Evolutionary conservation across 2,888 invertebrate species (phyloP).

Genomic region (Drosophila eohydei): DNA sequence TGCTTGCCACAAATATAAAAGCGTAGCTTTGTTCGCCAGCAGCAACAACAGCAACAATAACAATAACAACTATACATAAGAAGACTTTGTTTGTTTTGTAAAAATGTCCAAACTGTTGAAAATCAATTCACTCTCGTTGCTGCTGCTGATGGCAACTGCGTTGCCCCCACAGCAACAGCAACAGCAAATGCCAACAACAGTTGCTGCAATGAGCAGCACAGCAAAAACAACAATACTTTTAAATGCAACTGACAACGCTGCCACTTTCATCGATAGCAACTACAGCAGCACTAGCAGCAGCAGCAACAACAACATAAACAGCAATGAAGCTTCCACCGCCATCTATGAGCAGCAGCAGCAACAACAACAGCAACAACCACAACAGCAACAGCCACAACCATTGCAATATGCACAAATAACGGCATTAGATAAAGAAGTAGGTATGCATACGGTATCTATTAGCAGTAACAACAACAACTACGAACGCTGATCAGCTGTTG

Average conservation of each 20-base stretch:
- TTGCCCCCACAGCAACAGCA: constrained; percentile 49
- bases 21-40: constrained; percentile 55
- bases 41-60: constrained; percentile 26
- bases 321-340: constrained; percentile 33
- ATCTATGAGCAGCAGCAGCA: constrained; percentile 54
- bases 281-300: constrained; percentile 26
- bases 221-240: constrained; percentile 41
- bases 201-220: constrained; percentile 39
- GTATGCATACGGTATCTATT: constrained; percentile 78
- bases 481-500: constrained; percentile 22
- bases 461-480: constrained; percentile 29
- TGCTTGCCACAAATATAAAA: constrained; percentile 41
- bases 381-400: constrained; percentile 48
- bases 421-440: constrained; percentile 84
- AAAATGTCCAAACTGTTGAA: constrained; percentile 65
- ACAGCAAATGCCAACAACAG: constrained; percentile 35
- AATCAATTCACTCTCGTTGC: constrained; percentile 75
- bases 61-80: constrained; percentile 22
- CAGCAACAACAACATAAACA: constrained; percentile 35
- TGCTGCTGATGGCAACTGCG: constrained; percentile 55
- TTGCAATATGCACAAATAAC: constrained; percentile 74
- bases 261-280: constrained; percentile 71
- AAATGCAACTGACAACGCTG: constrained; percentile 59
- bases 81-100: constrained; percentile 16
- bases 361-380: constrained; percentile 35